phyloP scores from a whole-genome alignment of 2,113 vertebrate genomes.

The Hemiprocne comata region DNA sequence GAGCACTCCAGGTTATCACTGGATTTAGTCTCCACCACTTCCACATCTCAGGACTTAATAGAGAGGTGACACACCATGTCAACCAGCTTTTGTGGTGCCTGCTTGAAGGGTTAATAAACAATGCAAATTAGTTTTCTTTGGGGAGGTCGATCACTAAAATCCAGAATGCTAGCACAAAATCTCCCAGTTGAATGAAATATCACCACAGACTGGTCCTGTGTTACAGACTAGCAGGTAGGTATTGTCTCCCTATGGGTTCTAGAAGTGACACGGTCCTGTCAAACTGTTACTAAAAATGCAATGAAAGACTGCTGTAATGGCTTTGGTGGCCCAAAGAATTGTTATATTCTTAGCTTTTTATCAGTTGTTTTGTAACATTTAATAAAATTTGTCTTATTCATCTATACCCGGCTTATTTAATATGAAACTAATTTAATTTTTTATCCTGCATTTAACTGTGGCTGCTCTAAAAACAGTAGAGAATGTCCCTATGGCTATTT shows the following conservation, averaged over 20 bases:
- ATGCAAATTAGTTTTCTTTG: neutral
- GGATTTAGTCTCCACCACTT: neutral
- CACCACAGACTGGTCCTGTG: neutral
- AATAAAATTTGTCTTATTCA: neutral
- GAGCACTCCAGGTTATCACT: neutral
- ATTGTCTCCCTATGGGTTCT: neutral
- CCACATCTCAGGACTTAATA: neutral
- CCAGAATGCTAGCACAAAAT: neutral
- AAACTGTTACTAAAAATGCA: neutral
- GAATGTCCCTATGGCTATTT: neutral
- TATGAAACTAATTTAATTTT: slow-evolving; percentile 38
- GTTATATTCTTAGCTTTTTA: neutral
- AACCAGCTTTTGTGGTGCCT: neutral
- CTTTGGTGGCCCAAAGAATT: neutral
- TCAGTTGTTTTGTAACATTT: neutral
- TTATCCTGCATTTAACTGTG: neutral
- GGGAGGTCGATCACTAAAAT: neutral
- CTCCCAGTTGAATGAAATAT: neutral
- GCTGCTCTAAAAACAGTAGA: neutral
- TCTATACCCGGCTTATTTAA: neutral
- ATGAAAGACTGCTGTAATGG: neutral
- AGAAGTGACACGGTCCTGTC: neutral
- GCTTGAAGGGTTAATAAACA: neutral
- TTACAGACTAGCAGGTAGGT: neutral
- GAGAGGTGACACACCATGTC: neutral